These are phyloP conservation scores for Chaetodon auriga DNA, from an alignment of 2,113 vertebrate species.

Conservation along the genomic window DNA sequence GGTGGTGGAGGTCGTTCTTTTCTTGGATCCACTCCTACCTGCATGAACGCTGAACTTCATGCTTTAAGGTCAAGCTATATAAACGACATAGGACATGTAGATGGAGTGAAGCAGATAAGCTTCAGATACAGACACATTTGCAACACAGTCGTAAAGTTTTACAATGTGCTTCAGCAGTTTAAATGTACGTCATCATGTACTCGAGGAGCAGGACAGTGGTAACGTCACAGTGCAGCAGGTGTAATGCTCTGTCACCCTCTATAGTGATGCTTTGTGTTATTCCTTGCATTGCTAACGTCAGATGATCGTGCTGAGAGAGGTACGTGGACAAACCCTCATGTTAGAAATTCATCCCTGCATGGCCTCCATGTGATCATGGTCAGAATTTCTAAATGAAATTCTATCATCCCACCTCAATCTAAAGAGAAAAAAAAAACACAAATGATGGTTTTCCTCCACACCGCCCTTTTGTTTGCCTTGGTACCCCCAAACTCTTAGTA, in stretches of 20 bases:
- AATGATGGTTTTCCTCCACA: background rate
- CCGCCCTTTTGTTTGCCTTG: background rate
- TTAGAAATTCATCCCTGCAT: slow-evolving; percentile 16
- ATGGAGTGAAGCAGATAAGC: background rate
- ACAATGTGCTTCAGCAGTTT: background rate
- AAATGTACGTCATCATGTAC: too few species aligned
- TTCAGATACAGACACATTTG: background rate
- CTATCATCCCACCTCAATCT: background rate
- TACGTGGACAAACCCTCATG: slow-evolving; percentile 77
- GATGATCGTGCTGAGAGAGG: slow-evolving; percentile 93
- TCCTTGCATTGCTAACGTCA: slow-evolving; percentile 89
- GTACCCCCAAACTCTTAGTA: background rate
- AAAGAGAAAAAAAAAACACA: background rate
- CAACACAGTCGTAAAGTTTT: background rate
- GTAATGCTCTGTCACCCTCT: slow-evolving; percentile 34
- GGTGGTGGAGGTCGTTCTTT: background rate
- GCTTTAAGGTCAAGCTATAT: background rate
- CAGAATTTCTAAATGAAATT: slow-evolving; percentile 30
- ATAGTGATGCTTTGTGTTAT: slow-evolving; percentile 74
- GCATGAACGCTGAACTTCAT: background rate
- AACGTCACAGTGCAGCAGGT: background rate
- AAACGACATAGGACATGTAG: background rate
- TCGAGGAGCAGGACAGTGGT: background rate
- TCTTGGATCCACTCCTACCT: background rate
- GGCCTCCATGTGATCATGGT: background rate